Conservation (phyloP, 2,797 vertebrate genomes). For the Manis javanica region DNA sequence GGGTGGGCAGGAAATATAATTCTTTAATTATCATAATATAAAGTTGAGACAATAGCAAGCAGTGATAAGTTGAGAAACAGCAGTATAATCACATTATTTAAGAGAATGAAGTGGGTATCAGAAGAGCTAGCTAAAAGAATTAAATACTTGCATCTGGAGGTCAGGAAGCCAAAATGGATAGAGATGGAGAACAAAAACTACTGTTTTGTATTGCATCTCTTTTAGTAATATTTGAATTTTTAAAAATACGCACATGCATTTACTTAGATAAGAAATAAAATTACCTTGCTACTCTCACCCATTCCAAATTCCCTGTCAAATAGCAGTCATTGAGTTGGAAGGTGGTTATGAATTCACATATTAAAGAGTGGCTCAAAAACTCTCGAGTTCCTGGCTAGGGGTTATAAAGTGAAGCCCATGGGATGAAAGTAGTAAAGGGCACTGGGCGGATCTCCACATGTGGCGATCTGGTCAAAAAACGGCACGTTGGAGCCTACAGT, state of each 20-base stretch:
- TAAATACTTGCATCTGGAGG: not conserved
- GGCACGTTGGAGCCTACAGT: not conserved
- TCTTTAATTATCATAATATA: not conserved
- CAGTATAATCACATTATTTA: not conserved
- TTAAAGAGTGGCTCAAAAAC: not conserved
- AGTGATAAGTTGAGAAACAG: not conserved
- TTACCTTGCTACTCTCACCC: not conserved
- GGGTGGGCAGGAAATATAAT: not conserved
- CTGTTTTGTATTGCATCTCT: not conserved
- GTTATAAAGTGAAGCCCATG: not conserved
- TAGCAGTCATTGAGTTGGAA: not conserved
- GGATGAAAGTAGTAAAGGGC: not conserved
- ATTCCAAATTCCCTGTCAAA: not conserved
- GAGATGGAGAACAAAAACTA: not conserved
- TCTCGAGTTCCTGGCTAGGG: not conserved
- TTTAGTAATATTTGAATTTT: constrained; percentile 5
- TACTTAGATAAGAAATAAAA: not conserved
- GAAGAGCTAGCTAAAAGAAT: not conserved
- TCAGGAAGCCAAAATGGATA: not conserved
- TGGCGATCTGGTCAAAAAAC: not conserved
- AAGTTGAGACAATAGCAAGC: not conserved
- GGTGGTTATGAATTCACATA: not conserved
- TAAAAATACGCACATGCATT: not conserved
- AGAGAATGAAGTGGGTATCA: not conserved
- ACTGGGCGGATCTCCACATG: not conserved